Conservation (phyloP, 2,113 vertebrate species). For the Dipodomys spectabilis region DNA sequence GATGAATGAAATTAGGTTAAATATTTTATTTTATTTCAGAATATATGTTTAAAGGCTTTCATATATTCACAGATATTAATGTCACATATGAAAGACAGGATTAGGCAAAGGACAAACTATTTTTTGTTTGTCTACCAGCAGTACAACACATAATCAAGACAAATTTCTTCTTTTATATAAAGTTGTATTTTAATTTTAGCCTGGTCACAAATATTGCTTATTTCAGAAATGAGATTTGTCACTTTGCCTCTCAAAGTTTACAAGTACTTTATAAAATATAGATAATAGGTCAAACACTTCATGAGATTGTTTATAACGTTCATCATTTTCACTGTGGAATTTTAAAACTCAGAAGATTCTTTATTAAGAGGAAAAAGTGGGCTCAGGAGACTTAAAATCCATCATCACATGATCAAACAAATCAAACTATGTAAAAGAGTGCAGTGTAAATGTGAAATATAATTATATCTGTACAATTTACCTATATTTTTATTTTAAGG, state of each 20-base stretch:
- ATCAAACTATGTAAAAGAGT: not conserved
- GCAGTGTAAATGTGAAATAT: not conserved
- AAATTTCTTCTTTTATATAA: not conserved
- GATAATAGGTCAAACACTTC: too few species aligned
- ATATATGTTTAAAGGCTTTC: not conserved
- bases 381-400: not conserved
- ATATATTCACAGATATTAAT: not conserved
- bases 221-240: not conserved
- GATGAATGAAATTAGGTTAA: not conserved
- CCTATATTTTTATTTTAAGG: not conserved
- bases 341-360: not conserved
- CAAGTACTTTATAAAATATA: not conserved
- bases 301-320: not conserved
- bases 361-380: not conserved
- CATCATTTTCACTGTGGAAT: not conserved
- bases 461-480: not conserved
- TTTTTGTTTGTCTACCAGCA: not conserved
- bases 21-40: constrained; percentile 4
- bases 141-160: not conserved
- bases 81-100: not conserved
- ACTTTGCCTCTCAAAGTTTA: not conserved
- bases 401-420: not conserved
- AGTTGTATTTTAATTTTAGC: constrained; percentile 5
- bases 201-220: not conserved
- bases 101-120: not conserved